These are phyloP conservation scores for Danio aesculapii DNA, from an alignment of 2,797 vertebrate species.

Conservation along the genomic window DNA sequence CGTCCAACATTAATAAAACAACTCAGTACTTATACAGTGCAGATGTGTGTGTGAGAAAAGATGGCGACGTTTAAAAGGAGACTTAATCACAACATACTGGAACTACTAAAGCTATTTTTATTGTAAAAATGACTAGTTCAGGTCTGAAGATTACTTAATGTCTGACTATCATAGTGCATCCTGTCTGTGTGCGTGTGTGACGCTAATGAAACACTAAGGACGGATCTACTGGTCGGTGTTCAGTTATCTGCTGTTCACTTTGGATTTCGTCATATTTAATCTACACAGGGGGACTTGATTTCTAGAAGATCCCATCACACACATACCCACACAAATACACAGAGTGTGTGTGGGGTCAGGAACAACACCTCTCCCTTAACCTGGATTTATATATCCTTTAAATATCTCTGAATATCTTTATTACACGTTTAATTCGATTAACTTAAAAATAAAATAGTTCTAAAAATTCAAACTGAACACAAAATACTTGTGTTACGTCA, in stretches of 20 bases:
- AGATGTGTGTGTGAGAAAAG: conserved; percentile 17
- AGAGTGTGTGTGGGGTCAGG: conserved; percentile 33
- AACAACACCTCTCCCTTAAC: conserved; percentile 52
- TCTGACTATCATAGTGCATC: conserved; percentile 14
- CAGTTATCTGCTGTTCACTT: conserved; percentile 29
- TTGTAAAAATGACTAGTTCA: conserved; percentile 23
- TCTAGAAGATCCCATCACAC: neutral
- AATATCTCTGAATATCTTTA: conserved; percentile 61
- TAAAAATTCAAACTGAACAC: conserved; percentile 60
- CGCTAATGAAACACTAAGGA: conserved; percentile 22
- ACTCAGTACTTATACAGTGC: conserved; percentile 29
- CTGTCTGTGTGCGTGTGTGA: conserved; percentile 4
- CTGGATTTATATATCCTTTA: conserved; percentile 59
- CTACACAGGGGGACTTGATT: conserved; percentile 14
- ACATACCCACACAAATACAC: conserved; percentile 23
- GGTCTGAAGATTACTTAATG: conserved; percentile 3
- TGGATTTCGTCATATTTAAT: conserved; percentile 32
- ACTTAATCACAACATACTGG: conserved; percentile 1
- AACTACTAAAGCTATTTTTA: conserved; percentile 16
- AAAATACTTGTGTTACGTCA: conserved; percentile 64
- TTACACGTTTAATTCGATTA: conserved; percentile 56
- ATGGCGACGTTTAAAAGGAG: conserved; percentile 2
- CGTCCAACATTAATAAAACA: conserved; percentile 42
- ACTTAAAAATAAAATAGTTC: conserved; percentile 68
- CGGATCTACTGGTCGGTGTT: conserved; percentile 33